Percentiles rank a stretch among this genome's conserved stretches.
phyloP scores from a whole-genome alignment of 2,113 vertebrate genomes.

The Chlorodrepanis virens region DNA sequence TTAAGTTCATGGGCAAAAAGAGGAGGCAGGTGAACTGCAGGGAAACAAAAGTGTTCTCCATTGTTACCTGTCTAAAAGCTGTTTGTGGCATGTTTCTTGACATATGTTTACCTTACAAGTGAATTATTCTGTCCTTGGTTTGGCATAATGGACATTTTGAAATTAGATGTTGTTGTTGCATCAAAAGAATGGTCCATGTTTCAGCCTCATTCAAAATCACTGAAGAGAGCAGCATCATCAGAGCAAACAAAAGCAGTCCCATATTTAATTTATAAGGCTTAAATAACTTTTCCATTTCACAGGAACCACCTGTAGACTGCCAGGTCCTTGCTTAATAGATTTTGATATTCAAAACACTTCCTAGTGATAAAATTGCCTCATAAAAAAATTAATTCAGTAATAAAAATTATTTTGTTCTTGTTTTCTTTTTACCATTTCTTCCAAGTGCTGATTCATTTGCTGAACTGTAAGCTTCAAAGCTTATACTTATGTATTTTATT shows the following conservation, averaged over 20 bases:
- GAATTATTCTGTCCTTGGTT: not conserved
- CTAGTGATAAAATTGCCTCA: not conserved
- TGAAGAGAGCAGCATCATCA: not conserved
- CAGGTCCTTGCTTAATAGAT: not conserved
- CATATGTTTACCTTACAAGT: not conserved
- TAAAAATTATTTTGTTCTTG: not conserved
- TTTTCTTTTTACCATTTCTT: not conserved
- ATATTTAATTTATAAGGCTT: constrained; percentile 30
- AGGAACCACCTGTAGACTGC: not conserved
- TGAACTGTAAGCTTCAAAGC: not conserved
- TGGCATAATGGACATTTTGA: not conserved
- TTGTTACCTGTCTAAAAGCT: not conserved
- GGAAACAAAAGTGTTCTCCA: not conserved
- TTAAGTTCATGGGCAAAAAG: not conserved
- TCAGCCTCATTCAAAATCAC: not conserved
- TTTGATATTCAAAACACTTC: not conserved
- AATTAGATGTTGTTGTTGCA: not conserved
- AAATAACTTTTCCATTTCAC: not conserved
- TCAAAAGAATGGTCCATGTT: not conserved
- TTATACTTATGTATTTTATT: not conserved
- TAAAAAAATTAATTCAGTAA: not conserved
- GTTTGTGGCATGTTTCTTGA: not conserved
- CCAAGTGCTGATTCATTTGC: not conserved
- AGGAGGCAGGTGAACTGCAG: not conserved
- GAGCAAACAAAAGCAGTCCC: not conserved